Base-by-base conservation (phyloP, 2,888 invertebrate species). In the Lathronympha strigana region DNA sequence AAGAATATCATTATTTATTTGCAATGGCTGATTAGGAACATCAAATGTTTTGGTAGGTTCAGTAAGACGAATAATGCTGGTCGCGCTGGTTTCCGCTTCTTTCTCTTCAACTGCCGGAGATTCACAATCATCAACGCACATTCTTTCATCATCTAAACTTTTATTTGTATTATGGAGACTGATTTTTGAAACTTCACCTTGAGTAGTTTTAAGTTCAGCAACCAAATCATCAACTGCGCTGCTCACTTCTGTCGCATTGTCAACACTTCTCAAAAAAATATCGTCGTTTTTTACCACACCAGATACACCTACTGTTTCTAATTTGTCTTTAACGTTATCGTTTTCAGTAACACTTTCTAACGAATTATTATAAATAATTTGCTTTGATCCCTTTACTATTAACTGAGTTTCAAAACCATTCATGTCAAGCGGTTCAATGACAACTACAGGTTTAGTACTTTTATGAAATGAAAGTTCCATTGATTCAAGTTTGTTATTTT, bases 351-450 rank as follows among this genome's bases (percentile, higher is more conserved):
- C 13, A 43, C 13, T 17, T 43, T 55, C 17, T 28, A 40, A 28
- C 21, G 13, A 21, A n/a, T 33, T 45, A 28, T 11, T 47, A 13
- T 2, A 2, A 19, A 45, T 9, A n/a, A 21, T 21, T 31, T 21
- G 21, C 0, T 36, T 53, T 15, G 25, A 15, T 28, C 33, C 50
- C 31, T 43, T 60, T 31, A 28, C 19, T 17, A 60, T 38, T 9
- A 45, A 36, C 19, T 23, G 19, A 2, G 25, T 33, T 47, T 64
- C 45, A 4, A 64, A 45, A 53, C n/a, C 21, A 4, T 36, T 19
- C 19, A 64, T 53, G 15, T 60, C 49, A 15, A 63, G 63, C 15
- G 28, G 54, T 25, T 55, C 47, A 38, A 55, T 55, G 0, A 54
- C 38, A 31, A 63, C 63, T 19, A 31, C 33, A 6, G 51, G 33